Conservation (phyloP, 2,113 vertebrate genomes). For the Neofelis nebulosa region DNA sequence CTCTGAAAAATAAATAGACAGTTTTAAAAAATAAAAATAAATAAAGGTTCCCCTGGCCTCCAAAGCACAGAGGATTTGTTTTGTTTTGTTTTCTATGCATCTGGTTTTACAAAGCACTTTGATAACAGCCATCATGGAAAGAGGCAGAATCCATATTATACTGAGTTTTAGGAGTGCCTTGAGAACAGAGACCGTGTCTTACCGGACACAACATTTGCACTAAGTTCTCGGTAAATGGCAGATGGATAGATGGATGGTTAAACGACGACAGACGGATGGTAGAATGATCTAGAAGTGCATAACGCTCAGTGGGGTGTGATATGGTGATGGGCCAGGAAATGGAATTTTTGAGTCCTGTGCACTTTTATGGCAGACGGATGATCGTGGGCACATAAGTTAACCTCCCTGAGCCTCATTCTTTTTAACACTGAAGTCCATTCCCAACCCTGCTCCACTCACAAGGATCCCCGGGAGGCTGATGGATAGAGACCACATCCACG, state of each 20-base stretch:
- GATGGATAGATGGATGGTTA: neutral
- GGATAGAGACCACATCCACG: rapidly evolving
- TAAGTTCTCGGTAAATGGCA: neutral
- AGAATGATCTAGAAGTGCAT: neutral
- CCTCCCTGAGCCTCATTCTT: neutral
- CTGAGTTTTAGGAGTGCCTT: neutral
- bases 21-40: no score
- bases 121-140: neutral
- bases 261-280: neutral
- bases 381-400: neutral
- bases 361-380: neutral
- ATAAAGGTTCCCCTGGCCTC: no score
- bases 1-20: no score
- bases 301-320: neutral
- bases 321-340: neutral
- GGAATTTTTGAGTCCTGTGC: neutral
- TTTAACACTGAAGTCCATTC: neutral
- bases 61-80: neutral
- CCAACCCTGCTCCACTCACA: neutral
- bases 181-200: neutral
- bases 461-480: neutral
- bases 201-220: neutral
- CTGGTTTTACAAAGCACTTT: neutral
- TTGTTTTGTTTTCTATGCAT: neutral
- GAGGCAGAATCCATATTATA: neutral